Conservation (phyloP, 2,113 vertebrate species). For the Ciconia maguari region DNA sequence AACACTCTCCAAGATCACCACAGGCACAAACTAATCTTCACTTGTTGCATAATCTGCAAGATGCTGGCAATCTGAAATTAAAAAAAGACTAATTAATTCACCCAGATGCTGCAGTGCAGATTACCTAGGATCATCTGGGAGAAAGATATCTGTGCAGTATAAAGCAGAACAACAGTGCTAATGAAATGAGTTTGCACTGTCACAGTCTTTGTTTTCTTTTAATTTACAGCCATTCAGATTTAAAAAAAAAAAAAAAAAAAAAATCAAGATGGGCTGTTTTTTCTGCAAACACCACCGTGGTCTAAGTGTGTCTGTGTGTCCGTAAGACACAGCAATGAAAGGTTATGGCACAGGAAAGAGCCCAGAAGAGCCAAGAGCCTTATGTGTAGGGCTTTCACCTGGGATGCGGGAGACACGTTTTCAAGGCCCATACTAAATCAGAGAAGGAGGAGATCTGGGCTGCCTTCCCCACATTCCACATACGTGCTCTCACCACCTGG, state of each 20-base stretch:
- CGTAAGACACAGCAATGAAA: neutral
- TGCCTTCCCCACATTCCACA: neutral
- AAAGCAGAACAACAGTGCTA: constrained; percentile 1
- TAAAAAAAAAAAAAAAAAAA: neutral
- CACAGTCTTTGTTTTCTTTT: neutral
- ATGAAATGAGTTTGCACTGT: constrained; percentile 8
- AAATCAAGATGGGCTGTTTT: neutral
- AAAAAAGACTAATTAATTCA: constrained; percentile 51
- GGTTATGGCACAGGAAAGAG: neutral
- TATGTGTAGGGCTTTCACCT: neutral
- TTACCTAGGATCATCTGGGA: constrained; percentile 58
- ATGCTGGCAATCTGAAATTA: constrained; percentile 27
- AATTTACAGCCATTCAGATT: neutral
- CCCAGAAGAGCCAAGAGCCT: neutral
- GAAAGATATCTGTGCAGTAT: constrained; percentile 7
- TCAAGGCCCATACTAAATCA: neutral
- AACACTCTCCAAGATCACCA: constrained; percentile 38
- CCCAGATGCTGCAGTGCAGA: constrained; percentile 59
- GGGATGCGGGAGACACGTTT: neutral
- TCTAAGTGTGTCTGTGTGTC: neutral
- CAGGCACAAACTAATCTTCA: constrained; percentile 49
- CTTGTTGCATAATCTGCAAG: constrained; percentile 64
- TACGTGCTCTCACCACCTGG: neutral
- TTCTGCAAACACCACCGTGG: neutral
- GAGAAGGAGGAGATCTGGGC: neutral